Evolutionary conservation across 1,140 invertebrate species (phyloP), one percentile per base, ranked within the genome.

Genomic region (Popillia japonica): DNA sequence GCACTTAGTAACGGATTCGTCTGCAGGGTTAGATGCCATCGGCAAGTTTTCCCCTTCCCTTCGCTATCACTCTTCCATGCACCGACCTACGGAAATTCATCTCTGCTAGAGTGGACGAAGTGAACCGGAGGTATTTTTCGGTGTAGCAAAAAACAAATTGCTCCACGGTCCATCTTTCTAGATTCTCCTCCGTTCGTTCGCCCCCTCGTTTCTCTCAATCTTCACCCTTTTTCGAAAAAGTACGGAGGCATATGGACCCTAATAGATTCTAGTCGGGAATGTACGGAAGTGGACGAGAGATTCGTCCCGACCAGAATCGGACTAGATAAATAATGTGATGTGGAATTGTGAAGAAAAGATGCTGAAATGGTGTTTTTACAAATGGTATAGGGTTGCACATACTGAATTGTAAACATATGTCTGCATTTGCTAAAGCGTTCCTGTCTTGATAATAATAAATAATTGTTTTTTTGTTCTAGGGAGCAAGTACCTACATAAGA

Each of bases 131-230:
- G 48, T 55, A 55, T 55, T 55, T 55, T 55, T 55, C 48, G 48
- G 48, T n/a, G 48, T 55, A 55, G 48, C 48, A 55, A 55, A 55
- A 55, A 55, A 55, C 48, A 55, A 55, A 55, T 55, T 55, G 48
- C 48, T 55, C 14, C 48, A 55, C 48, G 48, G 48, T 55, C 48
- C 48, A 55, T 55, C 48, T 55, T 55, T 17, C n/a, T 6, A 0
- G 48, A 55, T 55, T n/a, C 14, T 55, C 48, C 48, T n/a, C 48
- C 48, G 14, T 44, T 44, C 42, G 14, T 14, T 44, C 42, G 14
- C 14, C 42, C 42, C 42, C 9, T 17, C 48, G 0, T 14, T 6
- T 14, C 48, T 55, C 48, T n/a, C 14, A 14, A 14, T n/a, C 17
- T 14, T 55, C 17, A 14, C 48, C 14, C 27, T 34, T 34, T 34